Base-by-base conservation (phyloP, 2,888 invertebrate species). In the Archips crataeganus region DNA sequence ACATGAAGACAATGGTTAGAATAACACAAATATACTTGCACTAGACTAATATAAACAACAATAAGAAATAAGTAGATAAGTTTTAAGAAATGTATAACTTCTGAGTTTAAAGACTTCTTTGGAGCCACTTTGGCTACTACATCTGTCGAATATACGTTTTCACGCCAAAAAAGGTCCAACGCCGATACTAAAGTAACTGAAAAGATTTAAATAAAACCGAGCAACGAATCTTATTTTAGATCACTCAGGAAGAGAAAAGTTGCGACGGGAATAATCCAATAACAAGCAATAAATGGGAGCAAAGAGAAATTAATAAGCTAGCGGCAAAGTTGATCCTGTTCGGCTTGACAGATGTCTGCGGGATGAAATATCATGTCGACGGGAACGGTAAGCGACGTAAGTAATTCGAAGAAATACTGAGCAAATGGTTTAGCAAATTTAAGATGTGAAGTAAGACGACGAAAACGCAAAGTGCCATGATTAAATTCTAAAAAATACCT, bases 241-340 rank as follows among this genome's bases (percentile, higher is more conserved):
- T 78, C 80, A 73, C 80, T 80, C 75, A 82, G 82, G 84, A 86
- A 85, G 87, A 86, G 84, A 86, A 87, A 87, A 88, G 84, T 88
- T 84, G 85, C 85, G 83, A 85, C 86, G 86, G 88, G 89, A 88
- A 91, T 92, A 91, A 93, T 90, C 89, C 91, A 92, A 92, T 92
- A 89, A 89, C 82, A 84, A 83, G 83, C 89, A 89, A 90, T 92
- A 90, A 90, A 86, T 83, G 82, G 83, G 83, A 87, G 91, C 84
- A 86, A 87, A 87, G 83, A 87, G 85, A 91, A 91, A 91, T 92
- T 92, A 91, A 90, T 91, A 92, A 85, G 85, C 85, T 85, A 83
- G 84, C 86, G 85, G 90, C 91, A 89, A 88, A 90, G 87, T 89
- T 87, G 87, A 88, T 89, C 87, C 87, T 85, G 89, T 89, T 86